Conservation (phyloP, 2,113 vertebrate species). For the Nettapus auritus region DNA sequence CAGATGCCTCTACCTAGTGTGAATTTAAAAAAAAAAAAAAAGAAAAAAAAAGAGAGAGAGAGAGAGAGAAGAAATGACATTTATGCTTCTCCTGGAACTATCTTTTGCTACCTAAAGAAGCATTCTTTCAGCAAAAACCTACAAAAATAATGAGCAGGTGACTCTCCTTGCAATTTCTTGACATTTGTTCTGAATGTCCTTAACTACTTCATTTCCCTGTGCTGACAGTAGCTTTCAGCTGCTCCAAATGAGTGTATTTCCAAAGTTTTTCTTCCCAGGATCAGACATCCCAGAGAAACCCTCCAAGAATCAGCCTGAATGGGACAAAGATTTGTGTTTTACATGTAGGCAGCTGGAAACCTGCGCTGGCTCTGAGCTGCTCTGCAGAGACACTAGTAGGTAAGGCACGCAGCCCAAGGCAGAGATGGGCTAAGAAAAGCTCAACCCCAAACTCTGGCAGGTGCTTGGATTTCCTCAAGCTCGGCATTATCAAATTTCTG, state of each 20-base stretch:
- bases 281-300: background rate
- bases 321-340: background rate
- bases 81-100: background rate
- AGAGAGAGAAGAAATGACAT: too few relatives aligned
- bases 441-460: background rate
- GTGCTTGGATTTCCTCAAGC: background rate
- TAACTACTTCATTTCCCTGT: background rate
- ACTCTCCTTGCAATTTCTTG: conserved; percentile 40
- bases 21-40: background rate
- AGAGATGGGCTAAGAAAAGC: background rate
- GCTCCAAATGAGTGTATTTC: background rate
- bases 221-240: background rate
- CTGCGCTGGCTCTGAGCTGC: background rate
- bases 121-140: conserved; percentile 18
- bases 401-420: rapidly evolving
- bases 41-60: background rate
- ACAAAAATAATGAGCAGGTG: conserved; percentile 53
- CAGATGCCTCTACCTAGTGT: conserved; percentile 1
- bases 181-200: conserved; percentile 25
- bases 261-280: background rate
- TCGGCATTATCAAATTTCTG: background rate
- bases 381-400: background rate
- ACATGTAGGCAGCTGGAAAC: background rate
- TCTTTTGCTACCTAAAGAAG: background rate
- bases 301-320: background rate